Evolutionary conservation across 2,113 vertebrate species (phyloP), one percentile per base, ranked within the genome.

Genomic region (Daboia siamensis): DNA sequence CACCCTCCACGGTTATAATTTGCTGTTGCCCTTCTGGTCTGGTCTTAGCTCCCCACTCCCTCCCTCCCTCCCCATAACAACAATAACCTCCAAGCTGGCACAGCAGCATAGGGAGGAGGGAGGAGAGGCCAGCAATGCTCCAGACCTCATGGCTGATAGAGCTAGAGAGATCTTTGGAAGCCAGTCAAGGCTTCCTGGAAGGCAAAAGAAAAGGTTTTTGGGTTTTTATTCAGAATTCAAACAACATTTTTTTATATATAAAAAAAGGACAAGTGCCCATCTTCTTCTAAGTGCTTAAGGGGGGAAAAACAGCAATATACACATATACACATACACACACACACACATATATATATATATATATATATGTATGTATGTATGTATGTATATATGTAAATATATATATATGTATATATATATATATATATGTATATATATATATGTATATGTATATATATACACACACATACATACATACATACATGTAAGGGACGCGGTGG

Each of bases 1-100:
- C 96, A 95, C 54, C 95, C 93, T 93, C 94, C 95, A 90, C 92
- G 91, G 95, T 97, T 96, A 96, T 96, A 96, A 96, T 97, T 97
- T 95, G 96, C 95, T 92, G 93, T 94, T 91, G 93, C 95, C 93
- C 97, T 94, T 92, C 94, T 95, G 95, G 95, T 95, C 95, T 95
- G 93, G 89, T 94, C 95, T 95, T 91, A 95, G 54, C 48, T 23
- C n/a, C 80, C 12, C 26, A 24, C 69, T 11, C 69, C 3, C 69
- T 13, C n/a, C 3, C 69, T 13, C n/a, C 29, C 33, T 9, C 74
- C 74, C 33, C 39, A 46, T 24, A 48, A 56, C 93, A 96, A 96
- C 96, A 95, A 94, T 96, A 95, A 96, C 94, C 87, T 93, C 88
- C 91, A 92, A 80, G 96, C 94, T 97, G 95, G 95, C 96, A 96